Evolutionary conservation across 64 coral and sea anemone species (phyloP).

Genomic region (Stylophora pistillata): DNA sequence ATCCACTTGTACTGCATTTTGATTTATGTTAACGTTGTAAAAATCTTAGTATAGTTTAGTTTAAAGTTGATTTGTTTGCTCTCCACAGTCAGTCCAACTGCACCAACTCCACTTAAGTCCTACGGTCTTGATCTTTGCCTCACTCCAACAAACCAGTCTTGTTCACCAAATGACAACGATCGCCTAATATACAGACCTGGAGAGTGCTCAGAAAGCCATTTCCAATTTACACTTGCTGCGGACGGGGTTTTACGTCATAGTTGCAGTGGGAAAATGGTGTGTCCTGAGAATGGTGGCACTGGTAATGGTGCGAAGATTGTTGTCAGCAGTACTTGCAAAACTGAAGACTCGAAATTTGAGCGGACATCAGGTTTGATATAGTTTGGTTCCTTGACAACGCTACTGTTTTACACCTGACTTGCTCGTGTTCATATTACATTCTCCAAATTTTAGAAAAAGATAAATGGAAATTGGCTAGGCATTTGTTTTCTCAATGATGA

Average conservation of each 20-base stretch:
- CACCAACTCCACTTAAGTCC: slow-evolving; percentile 58
- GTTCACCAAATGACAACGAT: slow-evolving; percentile 23
- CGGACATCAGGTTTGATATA: slow-evolving; percentile 49
- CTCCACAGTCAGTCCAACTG: slow-evolving; percentile 46
- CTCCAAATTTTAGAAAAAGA: no score
- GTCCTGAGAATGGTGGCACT: slow-evolving; percentile 56
- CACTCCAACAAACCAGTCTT: slow-evolving; percentile 33
- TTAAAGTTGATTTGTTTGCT: neutral
- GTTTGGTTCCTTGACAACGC: neutral
- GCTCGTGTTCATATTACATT: no score
- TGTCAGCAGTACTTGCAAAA: slow-evolving; percentile 59
- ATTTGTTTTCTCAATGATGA: no score
- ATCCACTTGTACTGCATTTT: no score
- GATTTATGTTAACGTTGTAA: no score
- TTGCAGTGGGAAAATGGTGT: slow-evolving; percentile 68
- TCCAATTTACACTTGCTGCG: slow-evolving; percentile 63
- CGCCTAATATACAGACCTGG: slow-evolving; percentile 43
- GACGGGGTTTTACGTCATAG: slow-evolving; percentile 68
- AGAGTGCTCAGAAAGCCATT: slow-evolving; percentile 46
- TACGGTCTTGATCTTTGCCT: slow-evolving; percentile 56
- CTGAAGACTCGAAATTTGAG: slow-evolving; percentile 58
- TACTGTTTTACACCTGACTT: no score
- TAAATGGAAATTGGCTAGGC: no score
- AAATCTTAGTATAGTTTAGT: neutral
- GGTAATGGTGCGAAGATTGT: slow-evolving; percentile 50